Evolutionary conservation across 2,888 invertebrate species (phyloP).

Genomic region (Drosophila atripex): DNA sequence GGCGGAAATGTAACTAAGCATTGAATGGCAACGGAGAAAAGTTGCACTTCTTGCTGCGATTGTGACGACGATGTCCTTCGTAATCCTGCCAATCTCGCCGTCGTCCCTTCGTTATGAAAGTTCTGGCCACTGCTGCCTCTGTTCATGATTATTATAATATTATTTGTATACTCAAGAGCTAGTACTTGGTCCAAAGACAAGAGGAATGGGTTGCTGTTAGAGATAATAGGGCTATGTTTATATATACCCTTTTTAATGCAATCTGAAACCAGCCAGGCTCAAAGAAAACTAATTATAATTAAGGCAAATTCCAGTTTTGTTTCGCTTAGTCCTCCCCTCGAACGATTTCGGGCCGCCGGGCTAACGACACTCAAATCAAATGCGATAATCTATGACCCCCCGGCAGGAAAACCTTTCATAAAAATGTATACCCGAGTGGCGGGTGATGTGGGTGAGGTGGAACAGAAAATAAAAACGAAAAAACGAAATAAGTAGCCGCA

Average conservation of each 20-base stretch:
- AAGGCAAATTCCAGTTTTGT: conserved; percentile 61
- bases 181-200: conserved; percentile 11
- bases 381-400: conserved; percentile 69
- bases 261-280: conserved; percentile 1
- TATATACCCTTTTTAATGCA: background rate
- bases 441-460: background rate
- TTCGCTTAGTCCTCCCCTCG: conserved; percentile 20
- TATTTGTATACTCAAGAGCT: conserved; percentile 34
- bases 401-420: conserved; percentile 44
- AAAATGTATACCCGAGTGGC: conserved; percentile 23
- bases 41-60: conserved; percentile 17
- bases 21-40: conserved; percentile 63
- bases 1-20: conserved; percentile 66
- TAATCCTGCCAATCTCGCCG: background rate
- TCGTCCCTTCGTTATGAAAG: conserved; percentile 13
- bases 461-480: background rate
- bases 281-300: conserved; percentile 64
- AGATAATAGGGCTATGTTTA: too few species aligned
- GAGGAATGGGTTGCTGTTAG: background rate
- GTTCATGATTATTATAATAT: conserved; percentile 31
- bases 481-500: conserved; percentile 65
- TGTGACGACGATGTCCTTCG: conserved; percentile 27
- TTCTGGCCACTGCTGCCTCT: background rate
- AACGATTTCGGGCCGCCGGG: conserved; percentile 21
- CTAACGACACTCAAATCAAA: conserved; percentile 71